Evolutionary conservation across 2,888 invertebrate species (phyloP).

Genomic region (Noctua comes): DNA sequence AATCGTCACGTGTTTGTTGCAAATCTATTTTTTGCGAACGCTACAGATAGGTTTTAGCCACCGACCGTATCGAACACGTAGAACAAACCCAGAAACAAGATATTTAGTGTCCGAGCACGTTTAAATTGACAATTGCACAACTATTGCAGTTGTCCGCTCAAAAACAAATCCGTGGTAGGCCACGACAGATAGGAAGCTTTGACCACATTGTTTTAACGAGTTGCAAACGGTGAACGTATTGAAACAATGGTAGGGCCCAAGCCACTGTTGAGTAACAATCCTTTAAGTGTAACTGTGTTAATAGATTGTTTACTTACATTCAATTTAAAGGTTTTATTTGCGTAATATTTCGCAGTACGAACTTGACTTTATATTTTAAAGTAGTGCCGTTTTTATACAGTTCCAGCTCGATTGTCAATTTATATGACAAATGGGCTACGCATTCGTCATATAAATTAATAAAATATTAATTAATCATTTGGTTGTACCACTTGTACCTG

Average conservation of each 20-base stretch:
- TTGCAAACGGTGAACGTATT: conserved; percentile 54
- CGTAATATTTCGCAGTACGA: conserved; percentile 12
- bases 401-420: conserved; percentile 29
- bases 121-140: conserved; percentile 73
- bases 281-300: conserved; percentile 45
- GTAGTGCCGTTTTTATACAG: conserved; percentile 1
- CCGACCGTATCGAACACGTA: conserved; percentile 33
- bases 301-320: conserved; percentile 56
- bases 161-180: conserved; percentile 76
- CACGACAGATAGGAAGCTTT: conserved; percentile 76
- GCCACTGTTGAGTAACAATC: conserved; percentile 56
- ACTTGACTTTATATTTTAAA: conserved; percentile 25
- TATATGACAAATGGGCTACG: conserved; percentile 36
- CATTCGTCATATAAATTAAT: conserved; percentile 39
- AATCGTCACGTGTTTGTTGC: neutral
- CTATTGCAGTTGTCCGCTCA: conserved; percentile 54
- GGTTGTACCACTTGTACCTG: neutral
- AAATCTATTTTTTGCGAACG: conserved; percentile 4
- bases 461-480: conserved; percentile 53
- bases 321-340: conserved; percentile 44
- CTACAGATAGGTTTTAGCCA: conserved; percentile 6
- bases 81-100: conserved; percentile 32
- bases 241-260: conserved; percentile 60
- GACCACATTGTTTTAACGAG: conserved; percentile 76
- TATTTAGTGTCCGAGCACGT: conserved; percentile 39